Percentiles rank a stretch among this genome's conserved stretches.
phyloP scores from a whole-genome alignment of 2,113 vertebrate genomes.

The Martes martes region DNA sequence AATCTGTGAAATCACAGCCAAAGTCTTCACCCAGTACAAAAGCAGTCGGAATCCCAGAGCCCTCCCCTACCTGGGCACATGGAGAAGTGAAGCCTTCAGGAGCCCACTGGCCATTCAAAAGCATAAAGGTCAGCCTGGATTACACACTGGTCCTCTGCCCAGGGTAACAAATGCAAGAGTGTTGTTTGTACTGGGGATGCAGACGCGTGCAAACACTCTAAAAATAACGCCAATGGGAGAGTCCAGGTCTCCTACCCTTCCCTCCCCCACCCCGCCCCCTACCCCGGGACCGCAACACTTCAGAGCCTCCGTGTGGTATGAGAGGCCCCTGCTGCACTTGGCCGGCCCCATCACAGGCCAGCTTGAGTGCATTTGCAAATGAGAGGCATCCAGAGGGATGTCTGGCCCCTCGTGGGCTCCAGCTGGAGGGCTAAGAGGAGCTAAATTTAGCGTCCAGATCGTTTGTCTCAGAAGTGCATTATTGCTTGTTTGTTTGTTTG shows the following conservation, averaged over 20 bases:
- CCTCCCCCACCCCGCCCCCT: fast-evolving
- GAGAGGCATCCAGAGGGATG: background rate
- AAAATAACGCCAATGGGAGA: background rate
- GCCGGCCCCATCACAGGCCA: fast-evolving
- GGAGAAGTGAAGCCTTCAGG: fast-evolving
- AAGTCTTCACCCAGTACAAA: slow-evolving; percentile 9
- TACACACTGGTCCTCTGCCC: background rate
- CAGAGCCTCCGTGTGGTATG: background rate
- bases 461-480: background rate
- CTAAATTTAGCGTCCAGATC: background rate
- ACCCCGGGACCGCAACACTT: background rate
- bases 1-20: background rate
- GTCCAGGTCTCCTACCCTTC: background rate
- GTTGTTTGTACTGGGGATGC: background rate
- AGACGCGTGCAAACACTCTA: background rate
- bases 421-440: background rate
- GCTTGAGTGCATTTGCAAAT: background rate
- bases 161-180: background rate
- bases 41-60: background rate
- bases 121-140: background rate
- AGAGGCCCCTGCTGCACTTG: background rate
- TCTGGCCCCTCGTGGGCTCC: background rate
- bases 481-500: background rate
- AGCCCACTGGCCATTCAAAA: background rate
- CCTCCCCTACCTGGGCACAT: background rate